Evolutionary conservation across 2,888 invertebrate species (phyloP), one percentile per base, ranked within the genome.

Genomic region (Dicycla oo): DNA sequence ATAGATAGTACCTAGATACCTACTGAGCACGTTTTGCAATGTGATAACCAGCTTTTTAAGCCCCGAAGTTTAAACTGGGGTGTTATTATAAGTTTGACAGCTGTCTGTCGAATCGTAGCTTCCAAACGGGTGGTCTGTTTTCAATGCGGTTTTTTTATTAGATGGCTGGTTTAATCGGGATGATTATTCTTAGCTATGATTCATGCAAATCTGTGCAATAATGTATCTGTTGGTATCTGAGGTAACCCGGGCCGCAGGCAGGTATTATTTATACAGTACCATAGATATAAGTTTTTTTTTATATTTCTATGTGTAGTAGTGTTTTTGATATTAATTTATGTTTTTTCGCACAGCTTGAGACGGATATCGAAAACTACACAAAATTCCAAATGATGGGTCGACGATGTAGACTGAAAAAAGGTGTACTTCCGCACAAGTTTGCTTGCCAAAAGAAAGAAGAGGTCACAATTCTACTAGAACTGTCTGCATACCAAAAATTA

Each of bases 361-460:
- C 30, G 40, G 73, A 73, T 49, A 49, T 56, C 76, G 40, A 43
- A 34, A 23, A 75, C 38, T 66, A 73, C 54, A 26, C 8, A 54
- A 56, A 18, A 54, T 67, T n/a, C 23, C 20, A 47, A 75, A 56
- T 13, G 23, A 47, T 3, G 40, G 73, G 76, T 26, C 47, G 56
- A n/a, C 26, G 11, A 4, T 47, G n/a, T 34, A 56, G 15, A 67
- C 34, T 73, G 40, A 73, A 68, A 73, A 56, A 67, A 67, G 76
- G 56, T 56, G 76, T 73, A 13, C 10, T 76, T n/a, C 73, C 76
- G 26, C 73, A 73, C 76, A 73, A 73, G 13, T 67, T 73, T 68
- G 20, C 18, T 47, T 73, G 73, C 34, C 73, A 73, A 76, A 76
- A 75, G 15, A 40, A 40, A n/a, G 45, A 64, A 11, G 45, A 49